Base-by-base conservation (phyloP, 2,888 invertebrate species). In the Neoitamus cyanurus region DNA sequence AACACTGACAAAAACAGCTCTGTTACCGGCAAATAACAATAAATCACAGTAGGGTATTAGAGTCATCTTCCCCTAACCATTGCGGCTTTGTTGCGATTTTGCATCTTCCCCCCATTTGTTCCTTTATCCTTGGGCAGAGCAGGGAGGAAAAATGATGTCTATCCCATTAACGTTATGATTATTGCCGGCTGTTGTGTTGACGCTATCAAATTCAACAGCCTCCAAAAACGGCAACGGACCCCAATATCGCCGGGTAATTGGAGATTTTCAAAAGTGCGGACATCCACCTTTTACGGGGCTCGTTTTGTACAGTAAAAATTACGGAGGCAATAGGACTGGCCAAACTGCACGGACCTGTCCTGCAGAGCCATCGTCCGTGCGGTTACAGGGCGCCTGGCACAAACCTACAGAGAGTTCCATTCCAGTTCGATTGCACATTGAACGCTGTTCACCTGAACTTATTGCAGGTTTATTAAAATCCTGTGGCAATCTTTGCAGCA, bases 81-180 rank as follows among this genome's bases (percentile, higher is more conserved):
- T 48, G 25, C 46, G n/a, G 9, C n/a, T n/a, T 3, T 77, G 13
- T 42, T 77, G 25, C 46, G 46, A 77, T 77, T 77, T 77, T 77
- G 77, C 42, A 77, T 77, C 37, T 77, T 46, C 11, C 4, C 77
- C 46, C 30, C 28, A 77, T 42, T 46, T 46, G 25, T 2, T 58
- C 46, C 28, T 30, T 77, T 46, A 77, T 46, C 77, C 46, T 46
- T 11, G 34, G 42, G 1, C 20, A 30, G n/a, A 13, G n/a, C 42
- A 77, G 4, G n/a, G 46, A 46, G 9, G 25, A 46, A 42, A 25
- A 77, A 46, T 25, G 28, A 46, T 77, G 42, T 0, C 77, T 11
- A 46, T 30, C 77, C 77, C 77, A 77, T 77, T 77, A 77, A 77
- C 9, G 77, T 77, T 77, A 77, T 77, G 77, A 77, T 77, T 77